Conservation (phyloP, 2,888 invertebrate genomes). For the Agrochola lota region DNA sequence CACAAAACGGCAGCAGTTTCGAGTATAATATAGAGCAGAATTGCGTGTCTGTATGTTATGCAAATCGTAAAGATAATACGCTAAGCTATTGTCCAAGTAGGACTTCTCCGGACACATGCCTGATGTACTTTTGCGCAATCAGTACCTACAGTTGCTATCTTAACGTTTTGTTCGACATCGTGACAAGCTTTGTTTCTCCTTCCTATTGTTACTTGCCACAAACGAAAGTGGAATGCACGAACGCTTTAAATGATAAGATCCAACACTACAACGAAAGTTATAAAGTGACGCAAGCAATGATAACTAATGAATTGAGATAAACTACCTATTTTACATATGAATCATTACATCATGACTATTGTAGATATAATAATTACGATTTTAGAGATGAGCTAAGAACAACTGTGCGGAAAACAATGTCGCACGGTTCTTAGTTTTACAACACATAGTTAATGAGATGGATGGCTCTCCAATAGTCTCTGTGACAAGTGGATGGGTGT, state of each 20-base stretch:
- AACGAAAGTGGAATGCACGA: conserved; percentile 61
- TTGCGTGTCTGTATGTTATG: conserved; percentile 49
- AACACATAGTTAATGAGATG: neutral
- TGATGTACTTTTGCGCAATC: conserved; percentile 55
- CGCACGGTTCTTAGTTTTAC: neutral
- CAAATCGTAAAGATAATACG: conserved; percentile 58
- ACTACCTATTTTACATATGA: conserved; percentile 14
- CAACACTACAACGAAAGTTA: conserved; percentile 32
- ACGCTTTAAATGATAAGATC: conserved; percentile 59
- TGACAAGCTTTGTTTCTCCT: conserved; percentile 53
- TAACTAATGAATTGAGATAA: conserved; percentile 43
- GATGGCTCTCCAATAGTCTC: neutral
- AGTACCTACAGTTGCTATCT: conserved; percentile 44
- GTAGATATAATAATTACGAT: neutral
- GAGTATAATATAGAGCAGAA: conserved; percentile 47
- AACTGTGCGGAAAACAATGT: neutral
- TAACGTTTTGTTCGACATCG: conserved; percentile 45
- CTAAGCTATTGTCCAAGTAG: conserved; percentile 32
- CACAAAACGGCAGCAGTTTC: conserved; percentile 51
- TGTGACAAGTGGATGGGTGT: too few relatives aligned
- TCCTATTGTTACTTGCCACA: conserved; percentile 42
- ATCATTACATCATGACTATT: conserved; percentile 1
- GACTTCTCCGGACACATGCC: conserved; percentile 42
- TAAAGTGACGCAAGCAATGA: conserved; percentile 34
- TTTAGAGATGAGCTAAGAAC: neutral